Evolutionary conservation across 1,140 invertebrate species (phyloP), one percentile per base, ranked within the genome.

Genomic region (Probaryconus sp.): DNA sequence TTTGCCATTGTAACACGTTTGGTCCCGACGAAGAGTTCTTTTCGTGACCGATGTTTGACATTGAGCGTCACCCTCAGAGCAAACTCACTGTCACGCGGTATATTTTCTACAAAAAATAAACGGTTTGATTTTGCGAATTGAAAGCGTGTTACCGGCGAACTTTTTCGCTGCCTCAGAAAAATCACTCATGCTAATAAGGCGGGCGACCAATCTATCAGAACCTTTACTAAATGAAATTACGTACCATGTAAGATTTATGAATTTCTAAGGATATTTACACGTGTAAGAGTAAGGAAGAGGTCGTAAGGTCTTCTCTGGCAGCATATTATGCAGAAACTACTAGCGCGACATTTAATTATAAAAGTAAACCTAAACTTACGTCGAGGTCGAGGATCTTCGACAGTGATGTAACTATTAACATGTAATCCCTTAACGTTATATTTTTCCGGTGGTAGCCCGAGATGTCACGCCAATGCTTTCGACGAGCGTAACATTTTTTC

Each of bases 371-470:
- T 85, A 84, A 85, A 69, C 73, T 82, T 83, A 78, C 75, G 83
- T 84, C 77, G 83, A 77, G 56, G 58, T 73, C 74, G 76, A 56
- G 26, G 60, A 43, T 67, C 71, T 74, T 78, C 79, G 77, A 82
- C 81, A 85, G 83, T 86, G 84, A 86, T 87, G 83, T 86, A 86
- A 86, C 80, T 86, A 84, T 84, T 86, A 86, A 86, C 79, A 84
- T 83, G 78, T 87, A 87, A 85, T 60, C 79, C 79, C 71, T 86
- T 85, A 86, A 86, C 65, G 80, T 87, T 86, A 86, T 87, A 87
- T 85, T 86, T 87, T 86, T 82, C 75, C 79, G 85, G 81, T 83
- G 83, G 82, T 85, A 82, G 77, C 61, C 64, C 42, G 18, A 26
- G 14, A 55, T 51, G 63, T 76, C 68, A 67, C 64, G 48, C 51